Evolutionary conservation across 2,888 invertebrate genomes (phyloP), one percentile per base, ranked within the genome.

Genomic region (Pristionchus mayeri): DNA sequence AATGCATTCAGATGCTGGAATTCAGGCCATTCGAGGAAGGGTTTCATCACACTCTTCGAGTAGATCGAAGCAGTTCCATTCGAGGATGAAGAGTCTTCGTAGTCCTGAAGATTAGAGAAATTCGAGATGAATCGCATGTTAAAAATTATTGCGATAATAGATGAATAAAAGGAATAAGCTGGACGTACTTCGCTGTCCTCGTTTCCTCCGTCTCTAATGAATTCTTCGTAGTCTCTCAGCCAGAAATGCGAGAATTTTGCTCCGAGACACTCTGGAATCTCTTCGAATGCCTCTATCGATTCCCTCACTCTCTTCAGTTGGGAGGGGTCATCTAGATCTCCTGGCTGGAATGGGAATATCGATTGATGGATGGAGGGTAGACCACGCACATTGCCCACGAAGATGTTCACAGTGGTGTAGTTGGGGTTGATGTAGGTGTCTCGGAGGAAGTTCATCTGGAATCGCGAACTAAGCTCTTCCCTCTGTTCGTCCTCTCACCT

Each of bases 1-100:
- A 91, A 91, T 24, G 90, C 91, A 85, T 89, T 88, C 90, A 91
- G 91, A 85, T 91, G 90, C 21, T 89, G 87, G 84, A 90, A 91
- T 84, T 91, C 91, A 11, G 91, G 91, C 91, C 91, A 91, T 24
- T 86, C 81, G n/a, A 91, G 86, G 86, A 91, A 91, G 13, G 87
- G 87, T 3, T 85, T 84, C 90, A 91, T 89, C n/a, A 88, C 85
- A 4, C 54, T 79, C 78, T 87, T 86, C 21, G 76, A 76, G n/a
- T 76, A 76, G 16, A 76, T 48, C 3, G 76, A 76, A 18, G 37
- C 6, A 48, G 48, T 76, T 44, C 48, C 48, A 27, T 63, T 48
- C 3, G 37, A 44, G 4, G 81, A 60, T 9, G 54, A 75, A 27
- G 7, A 37, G 27, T 76, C 79, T 30, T 79, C 79, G 16, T 52